phyloP scores from a whole-genome alignment of 2,113 vertebrate species.

The Athene cunicularia region DNA sequence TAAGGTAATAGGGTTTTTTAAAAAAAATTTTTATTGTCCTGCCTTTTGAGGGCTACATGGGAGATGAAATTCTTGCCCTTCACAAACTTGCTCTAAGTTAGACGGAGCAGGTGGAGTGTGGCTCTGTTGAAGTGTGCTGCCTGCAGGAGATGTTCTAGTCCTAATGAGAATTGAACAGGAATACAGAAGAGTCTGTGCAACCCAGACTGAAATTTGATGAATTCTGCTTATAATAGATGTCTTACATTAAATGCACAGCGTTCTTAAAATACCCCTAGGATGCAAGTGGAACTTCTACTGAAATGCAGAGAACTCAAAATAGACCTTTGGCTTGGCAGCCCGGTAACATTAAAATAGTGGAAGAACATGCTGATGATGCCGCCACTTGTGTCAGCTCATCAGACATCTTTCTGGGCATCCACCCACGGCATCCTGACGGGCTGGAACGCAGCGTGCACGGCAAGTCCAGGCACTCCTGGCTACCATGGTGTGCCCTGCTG shows the following conservation, averaged over 20 bases:
- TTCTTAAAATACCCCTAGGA: not conserved
- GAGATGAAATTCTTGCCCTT: not conserved
- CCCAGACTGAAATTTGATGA: no score
- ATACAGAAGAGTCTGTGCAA: not conserved
- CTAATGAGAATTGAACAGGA: not conserved
- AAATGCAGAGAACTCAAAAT: not conserved
- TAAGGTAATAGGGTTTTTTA: not conserved
- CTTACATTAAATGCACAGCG: accelerated
- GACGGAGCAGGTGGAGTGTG: accelerated
- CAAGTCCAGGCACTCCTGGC: not conserved
- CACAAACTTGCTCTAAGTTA: not conserved
- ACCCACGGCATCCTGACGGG: accelerated
- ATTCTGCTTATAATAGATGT: not conserved
- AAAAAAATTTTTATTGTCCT: not conserved
- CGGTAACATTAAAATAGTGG: accelerated
- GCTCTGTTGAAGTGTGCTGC: no score
- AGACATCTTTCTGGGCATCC: no score
- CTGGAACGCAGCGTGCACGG: not conserved
- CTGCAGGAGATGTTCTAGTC: not conserved
- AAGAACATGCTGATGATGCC: not conserved
- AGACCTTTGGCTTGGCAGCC: not conserved
- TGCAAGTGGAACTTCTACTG: not conserved
- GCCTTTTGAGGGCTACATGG: not conserved
- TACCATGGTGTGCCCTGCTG: accelerated
- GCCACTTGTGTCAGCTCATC: not conserved